Evolutionary conservation across 2,797 vertebrate species (phyloP), one percentile per base, ranked within the genome.

Genomic region (Xiphorhynchus erythropygius): DNA sequence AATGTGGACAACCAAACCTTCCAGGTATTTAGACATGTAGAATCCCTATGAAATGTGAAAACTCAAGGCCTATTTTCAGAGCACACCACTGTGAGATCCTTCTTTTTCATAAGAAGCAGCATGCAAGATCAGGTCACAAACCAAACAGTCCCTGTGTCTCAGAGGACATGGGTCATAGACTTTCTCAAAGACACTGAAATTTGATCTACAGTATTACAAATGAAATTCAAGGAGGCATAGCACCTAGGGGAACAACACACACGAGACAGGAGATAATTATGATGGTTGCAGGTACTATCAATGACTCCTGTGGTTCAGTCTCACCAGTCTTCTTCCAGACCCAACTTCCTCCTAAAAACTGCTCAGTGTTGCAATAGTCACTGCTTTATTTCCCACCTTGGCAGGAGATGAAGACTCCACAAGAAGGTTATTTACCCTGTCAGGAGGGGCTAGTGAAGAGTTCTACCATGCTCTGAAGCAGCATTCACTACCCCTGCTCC

Each of bases 401-500:
- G 27, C 27, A 60, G 42, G 32, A 71, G 37, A 50, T 14, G 10
- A 82, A 80, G 23, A 5, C 21, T 41, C 80, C 47, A 42, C 1
- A 2, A 70, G 33, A 65, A 87, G 11, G 18, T 81, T 23, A 25
- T 3, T 5, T 10, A 18, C 4, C 9, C 25, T 57, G 67, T 71
- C 35, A 37, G 11, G 18, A 60, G 35, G 13, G 10, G 13, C 5
- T 18, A 19, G 17, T 9, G 39, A 65, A 60, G 16, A 88, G 21
- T 19, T 10, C 8, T 4, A 7, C 32, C 11, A 9, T 0, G 2
- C 39, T 39, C 41, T 5, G 3, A 17, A 77, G 28, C 52, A 21
- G 6, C 5, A 52, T 2, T 21, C 0, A 0, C 35, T 77, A 33
- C 17, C 23, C 16, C 10, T 0, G 0, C 11, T 65, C 17, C 44